Evolutionary conservation across 2,797 vertebrate species (phyloP).

Genomic region (Microcaecilia unicolor): DNA sequence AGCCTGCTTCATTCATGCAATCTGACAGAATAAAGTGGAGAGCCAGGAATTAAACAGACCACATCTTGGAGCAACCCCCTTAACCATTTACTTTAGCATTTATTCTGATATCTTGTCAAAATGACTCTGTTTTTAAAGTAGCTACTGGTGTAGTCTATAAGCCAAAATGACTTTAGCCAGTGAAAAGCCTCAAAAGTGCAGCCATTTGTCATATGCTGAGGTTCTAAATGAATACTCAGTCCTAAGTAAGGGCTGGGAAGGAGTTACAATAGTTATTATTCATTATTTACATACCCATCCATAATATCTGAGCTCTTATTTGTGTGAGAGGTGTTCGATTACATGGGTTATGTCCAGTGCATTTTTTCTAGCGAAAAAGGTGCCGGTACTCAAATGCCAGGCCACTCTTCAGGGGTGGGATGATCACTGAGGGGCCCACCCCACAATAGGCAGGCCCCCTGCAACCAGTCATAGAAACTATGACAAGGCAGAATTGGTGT

Average conservation of each 20-base stretch:
- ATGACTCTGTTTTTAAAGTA: not conserved
- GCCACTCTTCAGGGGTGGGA: no score
- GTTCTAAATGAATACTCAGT: conserved; percentile 21
- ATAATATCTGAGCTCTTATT: conserved; percentile 6
- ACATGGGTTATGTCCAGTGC: not conserved
- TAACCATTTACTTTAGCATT: not conserved
- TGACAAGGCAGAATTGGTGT: no score
- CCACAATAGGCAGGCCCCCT: no score
- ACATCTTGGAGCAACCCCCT: not conserved
- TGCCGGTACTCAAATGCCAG: no score
- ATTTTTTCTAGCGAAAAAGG: no score
- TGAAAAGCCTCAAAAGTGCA: not conserved
- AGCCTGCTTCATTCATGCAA: not conserved
- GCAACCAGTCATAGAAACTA: no score
- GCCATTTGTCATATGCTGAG: not conserved
- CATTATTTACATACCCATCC: conserved; percentile 20
- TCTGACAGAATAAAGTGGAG: not conserved
- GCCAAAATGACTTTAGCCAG: not conserved
- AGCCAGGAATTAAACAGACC: not conserved
- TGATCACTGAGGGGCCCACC: no score
- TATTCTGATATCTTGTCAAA: not conserved
- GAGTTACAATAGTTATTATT: conserved; percentile 13
- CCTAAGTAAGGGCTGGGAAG: conserved; percentile 3
- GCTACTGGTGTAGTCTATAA: not conserved
- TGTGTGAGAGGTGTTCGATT: conserved; percentile 1